Base-by-base conservation (phyloP, 2,797 vertebrate species). In the Clamator glandarius region DNA sequence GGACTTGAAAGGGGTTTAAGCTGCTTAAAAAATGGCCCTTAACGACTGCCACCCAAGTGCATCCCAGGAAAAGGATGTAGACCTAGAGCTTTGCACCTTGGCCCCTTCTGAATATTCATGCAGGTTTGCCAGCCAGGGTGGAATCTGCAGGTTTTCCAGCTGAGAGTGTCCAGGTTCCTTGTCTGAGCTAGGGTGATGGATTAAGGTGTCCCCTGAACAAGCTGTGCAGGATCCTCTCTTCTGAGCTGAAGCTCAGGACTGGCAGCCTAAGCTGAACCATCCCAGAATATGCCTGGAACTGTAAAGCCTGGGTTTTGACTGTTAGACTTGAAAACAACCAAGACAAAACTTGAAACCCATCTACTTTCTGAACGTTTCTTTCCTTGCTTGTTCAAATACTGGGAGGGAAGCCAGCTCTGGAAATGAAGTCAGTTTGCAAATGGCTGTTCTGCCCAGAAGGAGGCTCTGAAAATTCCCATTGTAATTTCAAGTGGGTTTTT, bases 391-490 rank as follows among this genome's bases (percentile, higher is more conserved):
- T 85, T 89, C 93, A 84, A 75, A 41, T 84, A 11, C 93, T 75
- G 95, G 95, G 96, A 96, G 87, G 39, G 18, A 61, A 68, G 94
- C 96, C 96, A 96, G 95, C 76, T 73, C 79, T 96, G 92, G 91
- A 93, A 91, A 81, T 96, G 95, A 96, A 96, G 96, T 96, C 92
- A 96, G 93, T 94, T 79, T 82, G 93, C 86, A 86, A 94, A 87
- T 89, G 69, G 80, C 58, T 90, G 51, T 67, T 89, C 84, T 95
- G 42, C 57, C 69, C 91, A 68, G 59, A 78, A 68, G 36, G 72
- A 91, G 75, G 41, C n/a, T 74, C 61, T 90, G 87, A 97, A 96
- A 92, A 96, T 91, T 88, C 89, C 69, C 73, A 80, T 95, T 97
- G 84, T 95, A 92, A 96, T 93, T 95, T 89, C 73, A 96, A 94